A percentile compares a stretch with the other conserved stretches of the same genome.
These are phyloP conservation scores for Hydra vulgaris DNA, from an alignment of 30 jellyfish, hydroid and myxozoan genomes.

Conservation along the genomic window DNA sequence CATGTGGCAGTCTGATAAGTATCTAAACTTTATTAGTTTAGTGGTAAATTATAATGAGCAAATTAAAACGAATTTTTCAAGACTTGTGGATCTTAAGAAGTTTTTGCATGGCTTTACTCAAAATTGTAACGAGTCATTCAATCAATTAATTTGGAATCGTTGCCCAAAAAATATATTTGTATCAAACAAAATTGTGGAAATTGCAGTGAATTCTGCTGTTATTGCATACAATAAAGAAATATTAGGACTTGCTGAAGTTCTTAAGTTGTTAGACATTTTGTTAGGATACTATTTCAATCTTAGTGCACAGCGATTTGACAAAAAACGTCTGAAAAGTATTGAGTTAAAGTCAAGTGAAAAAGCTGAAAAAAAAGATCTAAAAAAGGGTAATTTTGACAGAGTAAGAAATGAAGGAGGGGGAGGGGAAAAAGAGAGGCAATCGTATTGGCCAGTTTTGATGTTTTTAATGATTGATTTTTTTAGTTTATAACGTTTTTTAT, in stretches of 20 bases:
- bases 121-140: conserved; percentile 35
- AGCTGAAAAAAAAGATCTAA: too few relatives aligned
- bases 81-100: conserved; percentile 16
- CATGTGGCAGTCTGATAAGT: conserved; percentile 32
- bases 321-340: neutral
- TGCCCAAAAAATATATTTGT: conserved; percentile 3
- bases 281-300: too few relatives aligned
- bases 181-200: neutral
- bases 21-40: neutral
- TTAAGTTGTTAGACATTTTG: neutral
- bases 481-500: neutral
- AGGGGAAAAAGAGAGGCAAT: neutral
- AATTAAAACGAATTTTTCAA: conserved; percentile 14
- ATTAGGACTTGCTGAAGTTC: conserved; percentile 2
- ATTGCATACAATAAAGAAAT: neutral
- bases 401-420: too few relatives aligned
- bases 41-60: conserved; percentile 9
- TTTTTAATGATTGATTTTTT: neutral
- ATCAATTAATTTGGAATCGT: conserved; percentile 19
- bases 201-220: conserved; percentile 7
- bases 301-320: too few relatives aligned
- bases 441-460: neutral
- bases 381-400: too few relatives aligned
- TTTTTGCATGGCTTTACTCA: conserved; percentile 44
- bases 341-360: too few relatives aligned